These are phyloP conservation scores for Drymonia ruficornis DNA, from an alignment of 2,888 invertebrate genomes.

Conservation along the genomic window DNA sequence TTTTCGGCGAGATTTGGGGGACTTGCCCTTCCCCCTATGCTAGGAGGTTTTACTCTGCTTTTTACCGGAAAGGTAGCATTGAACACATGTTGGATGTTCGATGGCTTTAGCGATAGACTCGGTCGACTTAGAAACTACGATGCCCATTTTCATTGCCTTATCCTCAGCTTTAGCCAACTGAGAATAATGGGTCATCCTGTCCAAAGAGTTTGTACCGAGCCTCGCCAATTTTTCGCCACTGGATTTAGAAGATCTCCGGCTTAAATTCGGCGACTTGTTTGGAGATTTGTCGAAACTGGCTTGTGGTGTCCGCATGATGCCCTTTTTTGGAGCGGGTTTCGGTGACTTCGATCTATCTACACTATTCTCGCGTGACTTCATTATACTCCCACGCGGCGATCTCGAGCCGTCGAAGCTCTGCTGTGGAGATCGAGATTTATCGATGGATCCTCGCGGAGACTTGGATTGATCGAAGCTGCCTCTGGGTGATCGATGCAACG, in stretches of 20 bases:
- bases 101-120: conserved; percentile 84
- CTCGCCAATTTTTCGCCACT: conserved; percentile 73
- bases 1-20: conserved; percentile 80
- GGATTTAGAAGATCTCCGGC: conserved; percentile 73
- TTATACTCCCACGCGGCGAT: conserved; percentile 78
- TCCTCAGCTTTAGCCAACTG: conserved; percentile 80
- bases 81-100: conserved; percentile 89
- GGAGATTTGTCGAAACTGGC: conserved; percentile 80
- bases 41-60: conserved; percentile 85
- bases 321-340: conserved; percentile 79
- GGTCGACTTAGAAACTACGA: conserved; percentile 83
- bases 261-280: conserved; percentile 74
- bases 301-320: conserved; percentile 81
- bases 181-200: conserved; percentile 78
- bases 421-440: conserved; percentile 84
- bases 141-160: conserved; percentile 81
- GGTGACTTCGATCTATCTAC: conserved; percentile 75
- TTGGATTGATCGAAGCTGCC: conserved; percentile 80
- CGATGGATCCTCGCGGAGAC: conserved; percentile 84
- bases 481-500: conserved; percentile 78
- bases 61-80: conserved; percentile 88
- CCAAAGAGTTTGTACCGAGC: conserved; percentile 78
- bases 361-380: conserved; percentile 78
- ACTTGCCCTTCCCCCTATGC: conserved; percentile 88
- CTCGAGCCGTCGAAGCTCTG: conserved; percentile 82